These are phyloP conservation scores for Nylanderia fulva DNA, from an alignment of 1,140 invertebrate species.

Conservation along the genomic window DNA sequence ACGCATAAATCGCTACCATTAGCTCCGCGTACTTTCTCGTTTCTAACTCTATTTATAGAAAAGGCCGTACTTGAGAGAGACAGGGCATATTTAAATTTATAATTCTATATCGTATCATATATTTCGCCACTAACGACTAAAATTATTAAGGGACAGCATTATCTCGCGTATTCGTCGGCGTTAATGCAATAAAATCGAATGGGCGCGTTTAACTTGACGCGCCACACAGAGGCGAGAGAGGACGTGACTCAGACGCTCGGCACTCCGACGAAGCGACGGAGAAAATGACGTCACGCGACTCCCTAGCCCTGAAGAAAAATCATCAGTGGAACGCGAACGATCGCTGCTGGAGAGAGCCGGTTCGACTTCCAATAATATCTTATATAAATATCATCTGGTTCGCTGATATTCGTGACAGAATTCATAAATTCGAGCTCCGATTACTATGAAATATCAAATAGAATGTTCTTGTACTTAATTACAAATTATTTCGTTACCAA, in stretches of 20 bases:
- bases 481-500: too few relatives aligned
- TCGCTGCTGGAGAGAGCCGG: conserved; percentile 44
- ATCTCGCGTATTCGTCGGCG: conserved; percentile 7
- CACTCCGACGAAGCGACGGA: conserved; percentile 77
- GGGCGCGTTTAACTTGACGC: neutral
- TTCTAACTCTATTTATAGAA: neutral
- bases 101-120: conserved; percentile 5
- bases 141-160: conserved; percentile 1
- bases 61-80: neutral
- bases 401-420: neutral
- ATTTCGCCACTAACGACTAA: neutral
- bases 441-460: neutral
- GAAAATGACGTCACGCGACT: conserved; percentile 82
- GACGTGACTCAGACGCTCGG: conserved; percentile 83
- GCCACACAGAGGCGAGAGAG: conserved; percentile 49
- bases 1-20: conserved; percentile 4
- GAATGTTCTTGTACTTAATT: too few relatives aligned
- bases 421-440: neutral
- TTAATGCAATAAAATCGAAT: conserved; percentile 40
- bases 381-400: neutral
- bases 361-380: conserved; percentile 28
- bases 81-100: neutral
- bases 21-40: neutral
- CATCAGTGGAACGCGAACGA: conserved; percentile 81
- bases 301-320: conserved; percentile 81